Conservation (phyloP, 2,888 invertebrate species). For the Brachypalpus laphriformis region DNA sequence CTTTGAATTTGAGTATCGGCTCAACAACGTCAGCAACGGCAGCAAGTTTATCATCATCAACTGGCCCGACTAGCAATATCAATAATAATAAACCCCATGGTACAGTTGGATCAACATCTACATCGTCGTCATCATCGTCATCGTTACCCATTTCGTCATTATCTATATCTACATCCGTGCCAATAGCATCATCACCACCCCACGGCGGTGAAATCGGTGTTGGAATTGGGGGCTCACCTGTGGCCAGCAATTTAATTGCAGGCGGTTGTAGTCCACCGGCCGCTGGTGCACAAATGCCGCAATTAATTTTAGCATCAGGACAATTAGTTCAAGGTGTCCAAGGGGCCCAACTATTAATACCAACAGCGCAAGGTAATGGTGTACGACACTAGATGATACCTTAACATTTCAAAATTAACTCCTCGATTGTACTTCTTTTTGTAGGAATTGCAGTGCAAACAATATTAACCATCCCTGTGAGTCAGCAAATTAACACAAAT, state of each 20-base stretch:
- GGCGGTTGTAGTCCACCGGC: conserved; percentile 78
- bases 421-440: conserved; percentile 69
- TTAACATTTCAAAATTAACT: conserved; percentile 23
- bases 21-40: conserved; percentile 78
- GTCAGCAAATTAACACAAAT: conserved; percentile 90
- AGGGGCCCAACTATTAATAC: conserved; percentile 96
- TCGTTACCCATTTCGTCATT: conserved; percentile 77
- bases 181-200: conserved; percentile 83
- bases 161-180: conserved; percentile 78
- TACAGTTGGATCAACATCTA: conserved; percentile 75
- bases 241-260: conserved; percentile 78
- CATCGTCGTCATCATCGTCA: conserved; percentile 75
- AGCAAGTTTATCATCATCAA: conserved; percentile 77
- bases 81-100: conserved; percentile 74
- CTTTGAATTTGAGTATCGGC: conserved; percentile 92
- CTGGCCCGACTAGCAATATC: conserved; percentile 69
- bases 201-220: conserved; percentile 79
- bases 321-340: conserved; percentile 96
- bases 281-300: conserved; percentile 88
- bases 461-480: conserved; percentile 96
- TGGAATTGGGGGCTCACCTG: conserved; percentile 85
- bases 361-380: conserved; percentile 93
- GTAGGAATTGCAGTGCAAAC: conserved; percentile 97
- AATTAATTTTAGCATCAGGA: conserved; percentile 94
- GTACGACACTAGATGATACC: neutral